These are phyloP conservation scores for Rhinopomastus cyanomelas DNA, from an alignment of 2,113 vertebrate species.

Conservation along the genomic window DNA sequence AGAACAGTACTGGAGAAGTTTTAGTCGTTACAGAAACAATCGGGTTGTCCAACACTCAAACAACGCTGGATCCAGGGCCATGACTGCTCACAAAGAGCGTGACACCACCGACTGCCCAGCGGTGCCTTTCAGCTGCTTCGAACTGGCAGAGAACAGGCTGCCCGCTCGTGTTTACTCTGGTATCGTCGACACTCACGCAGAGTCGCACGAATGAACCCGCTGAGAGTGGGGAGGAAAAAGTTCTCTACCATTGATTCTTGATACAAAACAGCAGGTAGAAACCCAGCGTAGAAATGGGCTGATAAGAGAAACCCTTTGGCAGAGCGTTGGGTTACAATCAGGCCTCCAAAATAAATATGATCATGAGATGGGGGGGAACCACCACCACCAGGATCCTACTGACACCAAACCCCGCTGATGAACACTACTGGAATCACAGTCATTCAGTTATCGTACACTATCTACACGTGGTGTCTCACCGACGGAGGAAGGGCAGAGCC, in stretches of 20 bases:
- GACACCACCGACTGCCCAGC: background rate
- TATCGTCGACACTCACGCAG: background rate
- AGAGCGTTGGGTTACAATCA: constrained; percentile 75
- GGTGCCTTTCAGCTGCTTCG: background rate
- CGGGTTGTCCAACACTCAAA: background rate
- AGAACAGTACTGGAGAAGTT: background rate
- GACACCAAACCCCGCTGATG: constrained; percentile 59
- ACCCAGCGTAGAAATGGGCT: constrained; percentile 63
- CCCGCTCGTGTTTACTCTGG: background rate
- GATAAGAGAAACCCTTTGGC: constrained; percentile 74
- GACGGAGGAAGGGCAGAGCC: constrained; percentile 3
- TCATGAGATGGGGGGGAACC: constrained; percentile 38
- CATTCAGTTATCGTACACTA: constrained; percentile 71
- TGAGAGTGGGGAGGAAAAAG: constrained; percentile 52
- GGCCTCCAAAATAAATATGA: constrained; percentile 78
- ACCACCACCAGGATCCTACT: background rate
- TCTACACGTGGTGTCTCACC: constrained; percentile 66
- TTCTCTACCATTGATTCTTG: constrained; percentile 36
- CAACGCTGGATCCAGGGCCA: background rate
- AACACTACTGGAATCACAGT: constrained; percentile 53
- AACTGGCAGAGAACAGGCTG: background rate
- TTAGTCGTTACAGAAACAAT: background rate
- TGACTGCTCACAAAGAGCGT: background rate
- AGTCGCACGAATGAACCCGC: constrained; percentile 17
- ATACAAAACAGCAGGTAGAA: constrained; percentile 72